Evolutionary conservation across 2,797 vertebrate genomes (phyloP), one percentile per base, ranked within the genome.

Genomic region (Toxotes lorentzi): DNA sequence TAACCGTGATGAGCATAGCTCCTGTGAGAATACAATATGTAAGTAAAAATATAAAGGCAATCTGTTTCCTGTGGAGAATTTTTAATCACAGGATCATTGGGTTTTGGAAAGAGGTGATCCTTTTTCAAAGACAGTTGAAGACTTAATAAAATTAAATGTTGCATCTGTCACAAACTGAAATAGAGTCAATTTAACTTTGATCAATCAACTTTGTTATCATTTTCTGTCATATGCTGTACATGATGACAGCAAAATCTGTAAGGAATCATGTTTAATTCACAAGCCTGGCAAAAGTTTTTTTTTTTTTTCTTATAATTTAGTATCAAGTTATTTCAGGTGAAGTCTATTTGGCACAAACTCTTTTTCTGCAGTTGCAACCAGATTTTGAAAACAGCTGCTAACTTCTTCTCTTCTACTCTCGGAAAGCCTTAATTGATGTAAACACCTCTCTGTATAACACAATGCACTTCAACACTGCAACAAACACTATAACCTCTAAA

Each of bases 31-130:
- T 79, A 66, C 71, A 73, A 79, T 64, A 73, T 84, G 77, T 82
- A 81, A 88, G 86, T 83, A 84, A 68, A 88, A 89, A 83, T 84
- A 87, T 86, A 84, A 85, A 82, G 75, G 50, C 89, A 88, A 88
- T 87, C 77, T 92, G 89, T 91, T 91, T 89, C 60, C 70, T 65
- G 38, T 24, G 57, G 78, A 85, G 67, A 40, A 50, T 72, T 81
- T 86, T 86, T 83, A 86, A 87, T 90, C 76, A 86, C 59, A 47
- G 40, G 35, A 80, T 84, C 72, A 71, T 79, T 84, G 48, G n/a
- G 56, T 82, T 72, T 64, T 65, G 43, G 45, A 86, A 62, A 69
- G 40, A 76, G 81, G 30, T 41, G 34, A 80, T 81, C 45, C 7
- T 30, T 70, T 86, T 86, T 71, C 60, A 72, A 69, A 78, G 61